Conservation (phyloP, 1,140 invertebrate species). For the Caenorhabditis remanei region DNA sequence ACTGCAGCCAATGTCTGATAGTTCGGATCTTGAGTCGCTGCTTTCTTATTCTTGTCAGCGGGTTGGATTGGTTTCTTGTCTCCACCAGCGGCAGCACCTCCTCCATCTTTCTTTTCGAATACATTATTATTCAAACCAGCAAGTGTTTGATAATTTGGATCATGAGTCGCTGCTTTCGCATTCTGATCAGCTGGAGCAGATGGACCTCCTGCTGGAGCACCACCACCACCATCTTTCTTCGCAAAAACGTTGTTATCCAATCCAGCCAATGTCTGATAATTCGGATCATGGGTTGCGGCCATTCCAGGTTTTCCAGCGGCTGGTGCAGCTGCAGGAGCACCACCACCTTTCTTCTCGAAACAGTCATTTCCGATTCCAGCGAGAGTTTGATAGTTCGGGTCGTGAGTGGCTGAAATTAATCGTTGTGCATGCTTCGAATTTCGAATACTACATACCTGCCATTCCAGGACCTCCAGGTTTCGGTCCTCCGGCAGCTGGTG, state of each 20-base stretch:
- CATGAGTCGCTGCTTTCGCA: conserved; percentile 30
- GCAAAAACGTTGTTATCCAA: conserved; percentile 18
- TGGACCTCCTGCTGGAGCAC: not conserved
- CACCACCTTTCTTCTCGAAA: not conserved
- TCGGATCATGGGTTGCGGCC: conserved; percentile 38
- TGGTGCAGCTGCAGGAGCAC: not conserved
- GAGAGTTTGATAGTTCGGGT: not conserved
- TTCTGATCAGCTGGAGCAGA: not conserved
- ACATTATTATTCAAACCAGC: conserved; percentile 48
- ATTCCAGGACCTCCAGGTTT: conserved; percentile 19
- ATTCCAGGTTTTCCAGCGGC: not conserved
- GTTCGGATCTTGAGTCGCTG: conserved; percentile 24
- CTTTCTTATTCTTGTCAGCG: conserved; percentile 33
- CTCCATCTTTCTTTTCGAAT: conserved; percentile 24
- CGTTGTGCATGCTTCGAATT: too few species aligned
- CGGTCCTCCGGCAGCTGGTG: not conserved
- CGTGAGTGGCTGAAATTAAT: not conserved
- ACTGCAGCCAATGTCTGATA: conserved; percentile 60
- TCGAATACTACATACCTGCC: not conserved
- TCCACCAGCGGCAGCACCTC: not conserved
- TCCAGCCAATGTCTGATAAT: conserved; percentile 43
- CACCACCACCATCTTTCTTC: not conserved
- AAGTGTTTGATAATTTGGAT: conserved; percentile 52
- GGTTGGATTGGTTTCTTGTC: conserved; percentile 40
- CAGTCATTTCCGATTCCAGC: conserved; percentile 4